Conservation (phyloP, 2,797 vertebrate species). For the Dicrostonyx torquatus region DNA sequence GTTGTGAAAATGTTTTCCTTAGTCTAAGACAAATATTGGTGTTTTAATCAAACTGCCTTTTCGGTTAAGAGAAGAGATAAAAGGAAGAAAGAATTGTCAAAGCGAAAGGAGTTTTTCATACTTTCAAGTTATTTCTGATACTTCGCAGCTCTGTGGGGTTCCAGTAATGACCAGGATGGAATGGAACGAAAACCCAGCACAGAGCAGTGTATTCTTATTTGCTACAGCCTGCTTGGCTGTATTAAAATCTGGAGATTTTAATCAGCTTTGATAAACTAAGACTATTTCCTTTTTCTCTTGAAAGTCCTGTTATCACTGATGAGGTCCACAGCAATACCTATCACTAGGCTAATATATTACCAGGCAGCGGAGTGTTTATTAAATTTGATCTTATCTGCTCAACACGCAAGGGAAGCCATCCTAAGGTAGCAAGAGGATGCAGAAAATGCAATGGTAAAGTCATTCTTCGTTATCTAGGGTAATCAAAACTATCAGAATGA, state of each 20-base stretch:
- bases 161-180: background rate
- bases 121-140: background rate
- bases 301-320: background rate
- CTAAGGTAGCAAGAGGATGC: background rate
- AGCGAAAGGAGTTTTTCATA: background rate
- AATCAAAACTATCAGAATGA: background rate
- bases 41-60: constrained; percentile 35
- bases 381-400: background rate
- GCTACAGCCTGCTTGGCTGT: background rate
- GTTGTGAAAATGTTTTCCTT: background rate
- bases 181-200: background rate
- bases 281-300: background rate
- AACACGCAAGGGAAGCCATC: background rate
- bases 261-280: background rate
- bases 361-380: background rate
- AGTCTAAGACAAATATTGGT: background rate
- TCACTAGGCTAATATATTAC: background rate
- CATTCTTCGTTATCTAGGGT: background rate
- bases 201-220: background rate
- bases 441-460: background rate
- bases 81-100: background rate
- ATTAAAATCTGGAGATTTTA: background rate
- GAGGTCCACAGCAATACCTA: background rate
- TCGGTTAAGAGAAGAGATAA: background rate
- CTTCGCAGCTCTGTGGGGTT: background rate